Percentiles rank a stretch among this genome's conserved stretches.
These are phyloP conservation scores for Carposina sasakii DNA, from an alignment of 1,140 invertebrate genomes.

Conservation along the genomic window DNA sequence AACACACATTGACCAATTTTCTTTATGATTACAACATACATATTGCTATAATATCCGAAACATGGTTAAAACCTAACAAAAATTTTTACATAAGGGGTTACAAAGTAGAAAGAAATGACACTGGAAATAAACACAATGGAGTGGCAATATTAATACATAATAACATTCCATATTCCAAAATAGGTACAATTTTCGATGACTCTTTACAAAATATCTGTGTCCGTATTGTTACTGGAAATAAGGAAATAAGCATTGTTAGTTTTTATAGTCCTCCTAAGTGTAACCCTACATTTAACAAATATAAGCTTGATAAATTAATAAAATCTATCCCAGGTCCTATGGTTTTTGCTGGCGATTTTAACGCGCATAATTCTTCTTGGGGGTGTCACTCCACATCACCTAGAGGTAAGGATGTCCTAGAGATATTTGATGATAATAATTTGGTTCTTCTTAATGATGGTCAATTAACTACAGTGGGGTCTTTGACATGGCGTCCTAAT, in stretches of 20 bases:
- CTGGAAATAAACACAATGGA: constrained; percentile 24
- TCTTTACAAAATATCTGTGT: constrained; percentile 4
- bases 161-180: constrained; percentile 7
- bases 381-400: constrained; percentile 10
- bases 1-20: constrained; percentile 12
- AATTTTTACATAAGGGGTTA: constrained; percentile 16
- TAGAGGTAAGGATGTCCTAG: constrained; percentile 5
- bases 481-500: constrained; percentile 14
- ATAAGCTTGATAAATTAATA: constrained; percentile 17
- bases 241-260: constrained; percentile 9
- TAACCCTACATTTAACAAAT: constrained; percentile 11
- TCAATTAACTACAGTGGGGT: constrained; percentile 12
- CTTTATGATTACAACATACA: constrained; percentile 14
- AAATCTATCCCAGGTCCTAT: constrained; percentile 18
- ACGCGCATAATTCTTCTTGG: constrained; percentile 20
- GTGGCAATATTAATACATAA: constrained; percentile 27
- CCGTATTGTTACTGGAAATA: constrained; percentile 3
- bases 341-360: constrained; percentile 24
- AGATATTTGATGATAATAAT: constrained; percentile 13
- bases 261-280: constrained; percentile 14
- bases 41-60: constrained; percentile 21
- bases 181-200: background rate
- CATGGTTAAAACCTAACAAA: constrained; percentile 15
- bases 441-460: constrained; percentile 17
- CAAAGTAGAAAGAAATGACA: constrained; percentile 16